A percentile compares a stretch with the other conserved stretches of the same genome.
Conservation (phyloP, 2,797 vertebrate species). For the Sebastes hopkinsi region DNA sequence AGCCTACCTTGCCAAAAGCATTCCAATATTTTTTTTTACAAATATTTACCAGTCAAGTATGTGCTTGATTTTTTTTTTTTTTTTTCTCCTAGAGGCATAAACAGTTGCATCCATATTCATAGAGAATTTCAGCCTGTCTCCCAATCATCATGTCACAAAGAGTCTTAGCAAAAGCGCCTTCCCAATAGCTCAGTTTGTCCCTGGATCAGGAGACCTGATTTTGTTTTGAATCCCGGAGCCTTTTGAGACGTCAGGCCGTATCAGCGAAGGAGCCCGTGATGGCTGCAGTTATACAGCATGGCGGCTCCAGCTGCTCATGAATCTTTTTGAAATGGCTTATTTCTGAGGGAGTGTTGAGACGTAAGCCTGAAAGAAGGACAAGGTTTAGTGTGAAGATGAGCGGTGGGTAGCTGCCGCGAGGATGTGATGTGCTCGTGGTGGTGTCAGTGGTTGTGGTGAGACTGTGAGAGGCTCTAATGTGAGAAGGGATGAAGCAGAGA, state of each 20-base stretch:
- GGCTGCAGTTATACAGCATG: constrained; percentile 74
- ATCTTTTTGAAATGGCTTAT: constrained; percentile 83
- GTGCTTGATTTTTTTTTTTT: constrained; percentile 65
- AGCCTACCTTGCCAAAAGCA: constrained; percentile 69
- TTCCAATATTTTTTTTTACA: constrained; percentile 67
- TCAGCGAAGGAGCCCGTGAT: constrained; percentile 74
- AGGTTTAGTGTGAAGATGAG: constrained; percentile 82
- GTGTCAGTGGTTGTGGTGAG: constrained; percentile 70
- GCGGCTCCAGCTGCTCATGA: constrained; percentile 73
- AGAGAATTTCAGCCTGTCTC: constrained; percentile 76
- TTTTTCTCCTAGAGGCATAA: constrained; percentile 74
- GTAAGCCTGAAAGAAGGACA: constrained; percentile 84
- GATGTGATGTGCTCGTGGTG: constrained; percentile 70
- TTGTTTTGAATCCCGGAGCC: constrained; percentile 80
- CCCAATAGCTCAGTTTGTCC: constrained; percentile 77
- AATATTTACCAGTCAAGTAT: constrained; percentile 78
- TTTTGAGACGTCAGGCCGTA: constrained; percentile 80
- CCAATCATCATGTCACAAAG: constrained; percentile 83
- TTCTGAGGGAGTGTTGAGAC: constrained; percentile 78
- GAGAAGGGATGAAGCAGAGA: constrained; percentile 74
- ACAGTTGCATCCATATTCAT: constrained; percentile 86
- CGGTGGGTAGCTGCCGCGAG: constrained; percentile 64
- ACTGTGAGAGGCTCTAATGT: constrained; percentile 80
- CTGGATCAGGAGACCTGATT: constrained; percentile 82
- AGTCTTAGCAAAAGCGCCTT: constrained; percentile 82